Conservation (phyloP, 2,113 vertebrate genomes). For the Tragelaphus imberbis region DNA sequence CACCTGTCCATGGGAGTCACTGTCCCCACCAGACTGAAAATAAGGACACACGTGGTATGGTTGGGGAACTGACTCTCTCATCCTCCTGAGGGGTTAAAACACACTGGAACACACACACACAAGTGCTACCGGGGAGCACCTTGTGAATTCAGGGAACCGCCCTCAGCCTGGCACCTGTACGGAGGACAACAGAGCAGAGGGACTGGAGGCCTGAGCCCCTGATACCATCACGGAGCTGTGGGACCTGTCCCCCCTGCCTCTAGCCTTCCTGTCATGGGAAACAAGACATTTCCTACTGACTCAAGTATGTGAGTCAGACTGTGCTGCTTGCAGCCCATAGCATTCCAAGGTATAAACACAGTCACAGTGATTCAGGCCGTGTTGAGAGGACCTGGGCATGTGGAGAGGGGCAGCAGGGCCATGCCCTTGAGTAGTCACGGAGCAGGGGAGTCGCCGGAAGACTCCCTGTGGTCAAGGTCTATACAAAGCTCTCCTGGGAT, state of each 20-base stretch:
- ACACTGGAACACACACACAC: not conserved
- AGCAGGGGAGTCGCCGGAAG: not conserved
- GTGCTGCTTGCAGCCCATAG: not conserved
- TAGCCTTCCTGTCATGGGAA: not conserved
- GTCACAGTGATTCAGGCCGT: not conserved
- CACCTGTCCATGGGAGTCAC: not conserved
- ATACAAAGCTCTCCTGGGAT: not conserved
- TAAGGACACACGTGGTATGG: not conserved
- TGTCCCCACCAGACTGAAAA: not conserved
- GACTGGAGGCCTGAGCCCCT: not conserved
- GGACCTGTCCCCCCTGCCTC: not conserved
- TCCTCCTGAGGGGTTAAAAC: not conserved
- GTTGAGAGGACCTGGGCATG: not conserved
- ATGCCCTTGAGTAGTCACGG: rapidly evolving
- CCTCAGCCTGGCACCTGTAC: rapidly evolving
- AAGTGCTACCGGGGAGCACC: not conserved
- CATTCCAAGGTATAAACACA: not conserved
- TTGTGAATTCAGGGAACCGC: rapidly evolving
- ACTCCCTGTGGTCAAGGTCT: not conserved
- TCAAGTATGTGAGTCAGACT: not conserved
- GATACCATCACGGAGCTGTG: not conserved
- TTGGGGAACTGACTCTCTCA: not conserved
- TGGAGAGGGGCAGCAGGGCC: not conserved
- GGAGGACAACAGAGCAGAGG: not conserved
- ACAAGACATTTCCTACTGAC: not conserved